Evolutionary conservation across 1,140 invertebrate species (phyloP).

Genomic region (Drosophila melanica): DNA sequence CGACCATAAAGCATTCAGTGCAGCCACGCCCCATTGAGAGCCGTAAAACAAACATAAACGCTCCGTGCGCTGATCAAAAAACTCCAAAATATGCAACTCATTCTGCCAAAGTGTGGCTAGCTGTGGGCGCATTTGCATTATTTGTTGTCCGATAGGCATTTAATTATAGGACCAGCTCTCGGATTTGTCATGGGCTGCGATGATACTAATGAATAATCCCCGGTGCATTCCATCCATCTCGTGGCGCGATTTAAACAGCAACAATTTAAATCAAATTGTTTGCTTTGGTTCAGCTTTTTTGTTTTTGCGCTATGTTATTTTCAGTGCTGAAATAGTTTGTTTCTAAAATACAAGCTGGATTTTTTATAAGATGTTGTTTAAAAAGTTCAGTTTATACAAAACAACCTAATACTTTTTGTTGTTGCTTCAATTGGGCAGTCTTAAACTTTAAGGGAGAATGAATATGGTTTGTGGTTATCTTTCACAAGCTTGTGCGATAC

Average conservation of each 20-base stretch:
- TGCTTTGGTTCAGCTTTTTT: not conserved
- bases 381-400: too few species aligned
- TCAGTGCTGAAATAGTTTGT: too few species aligned
- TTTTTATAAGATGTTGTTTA: too few species aligned
- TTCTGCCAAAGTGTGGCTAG: slow-evolving; percentile 45
- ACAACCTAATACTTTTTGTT: too few species aligned
- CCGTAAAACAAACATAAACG: slow-evolving; percentile 51
- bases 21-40: slow-evolving; percentile 63
- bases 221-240: not conserved
- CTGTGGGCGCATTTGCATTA: slow-evolving; percentile 65
- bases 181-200: slow-evolving; percentile 20
- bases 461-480: not conserved
- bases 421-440: too few species aligned
- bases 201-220: slow-evolving; percentile 9
- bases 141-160: slow-evolving; percentile 75
- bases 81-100: slow-evolving; percentile 69
- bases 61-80: slow-evolving; percentile 37
- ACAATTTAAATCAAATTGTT: not conserved
- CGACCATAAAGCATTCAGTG: slow-evolving; percentile 70
- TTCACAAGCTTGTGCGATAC: too few species aligned
- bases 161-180: slow-evolving; percentile 61
- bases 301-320: too few species aligned
- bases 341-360: too few species aligned
- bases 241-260: slow-evolving; percentile 22
- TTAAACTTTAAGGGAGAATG: not conserved